These are phyloP conservation scores for Drosophila miranda DNA, from an alignment of 1,140 invertebrate genomes.

Conservation along the genomic window DNA sequence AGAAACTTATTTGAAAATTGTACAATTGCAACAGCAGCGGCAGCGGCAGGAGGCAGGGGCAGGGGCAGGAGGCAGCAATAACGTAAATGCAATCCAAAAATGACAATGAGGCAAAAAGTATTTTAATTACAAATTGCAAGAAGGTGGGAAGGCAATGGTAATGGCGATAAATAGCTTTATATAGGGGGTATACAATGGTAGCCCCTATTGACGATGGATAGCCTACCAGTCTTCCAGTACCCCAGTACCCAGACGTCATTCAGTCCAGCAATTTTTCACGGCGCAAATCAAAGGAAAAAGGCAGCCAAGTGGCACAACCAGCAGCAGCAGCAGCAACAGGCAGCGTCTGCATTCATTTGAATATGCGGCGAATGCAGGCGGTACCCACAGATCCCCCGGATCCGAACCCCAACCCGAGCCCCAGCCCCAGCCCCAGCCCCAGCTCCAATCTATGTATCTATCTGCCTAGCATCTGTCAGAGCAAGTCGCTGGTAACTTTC, in stretches of 20 bases:
- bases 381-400: conserved; percentile 23
- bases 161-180: conserved; percentile 44
- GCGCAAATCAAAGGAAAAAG: conserved; percentile 73
- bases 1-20: conserved; percentile 47
- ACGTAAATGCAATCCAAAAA: conserved; percentile 27
- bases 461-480: conserved; percentile 72
- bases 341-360: conserved; percentile 70
- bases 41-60: background rate
- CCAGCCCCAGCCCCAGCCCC: background rate
- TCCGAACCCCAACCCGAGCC: background rate
- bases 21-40: conserved; percentile 24
- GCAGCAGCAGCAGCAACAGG: conserved; percentile 34
- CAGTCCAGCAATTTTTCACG: conserved; percentile 56
- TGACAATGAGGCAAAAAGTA: conserved; percentile 58
- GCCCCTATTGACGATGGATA: conserved; percentile 24
- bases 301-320: conserved; percentile 62
- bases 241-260: too few species aligned
- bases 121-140: conserved; percentile 58
- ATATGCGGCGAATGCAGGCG: conserved; percentile 68
- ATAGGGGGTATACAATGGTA: conserved; percentile 16
- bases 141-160: conserved; percentile 17
- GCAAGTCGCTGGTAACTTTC: conserved; percentile 71
- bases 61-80: too few species aligned
- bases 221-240: conserved; percentile 31
- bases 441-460: conserved; percentile 45